phyloP scores from a whole-genome alignment of 2,888 invertebrate species.

The Pandemis cinnamomeana region DNA sequence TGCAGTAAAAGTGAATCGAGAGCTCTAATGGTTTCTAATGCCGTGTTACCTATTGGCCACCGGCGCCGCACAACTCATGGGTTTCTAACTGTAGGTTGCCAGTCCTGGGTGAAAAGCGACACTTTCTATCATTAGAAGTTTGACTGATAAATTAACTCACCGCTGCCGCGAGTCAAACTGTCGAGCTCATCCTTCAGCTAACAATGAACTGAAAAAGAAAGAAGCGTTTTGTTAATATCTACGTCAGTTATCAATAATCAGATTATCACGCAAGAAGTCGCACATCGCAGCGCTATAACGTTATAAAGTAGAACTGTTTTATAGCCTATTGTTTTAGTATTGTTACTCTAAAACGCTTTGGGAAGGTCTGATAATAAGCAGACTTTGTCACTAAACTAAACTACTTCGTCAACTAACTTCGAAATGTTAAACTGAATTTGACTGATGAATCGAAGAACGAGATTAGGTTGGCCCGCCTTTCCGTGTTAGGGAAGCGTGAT shows the following conservation, averaged over 20 bases:
- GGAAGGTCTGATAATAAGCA: no score
- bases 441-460: no score
- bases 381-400: no score
- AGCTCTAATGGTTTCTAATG: conserved; percentile 19
- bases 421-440: no score
- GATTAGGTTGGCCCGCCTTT: no score
- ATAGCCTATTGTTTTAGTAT: neutral
- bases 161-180: conserved; percentile 19
- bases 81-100: conserved; percentile 1
- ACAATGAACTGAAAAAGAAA: conserved; percentile 33
- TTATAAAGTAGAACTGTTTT: neutral
- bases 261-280: neutral
- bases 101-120: conserved; percentile 11
- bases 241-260: neutral
- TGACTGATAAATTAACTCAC: conserved; percentile 11
- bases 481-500: no score
- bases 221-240: neutral
- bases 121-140: neutral
- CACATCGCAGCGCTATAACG: neutral
- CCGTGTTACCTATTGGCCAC: conserved; percentile 8
- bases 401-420: no score
- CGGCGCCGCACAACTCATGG: neutral
- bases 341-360: neutral
- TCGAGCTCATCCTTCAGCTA: conserved; percentile 29
- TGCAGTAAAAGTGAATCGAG: conserved; percentile 17